Percentiles rank a stretch among this genome's conserved stretches.
These are phyloP conservation scores for Podarcis cretensis DNA, from an alignment of 2,113 vertebrate species.

Conservation along the genomic window DNA sequence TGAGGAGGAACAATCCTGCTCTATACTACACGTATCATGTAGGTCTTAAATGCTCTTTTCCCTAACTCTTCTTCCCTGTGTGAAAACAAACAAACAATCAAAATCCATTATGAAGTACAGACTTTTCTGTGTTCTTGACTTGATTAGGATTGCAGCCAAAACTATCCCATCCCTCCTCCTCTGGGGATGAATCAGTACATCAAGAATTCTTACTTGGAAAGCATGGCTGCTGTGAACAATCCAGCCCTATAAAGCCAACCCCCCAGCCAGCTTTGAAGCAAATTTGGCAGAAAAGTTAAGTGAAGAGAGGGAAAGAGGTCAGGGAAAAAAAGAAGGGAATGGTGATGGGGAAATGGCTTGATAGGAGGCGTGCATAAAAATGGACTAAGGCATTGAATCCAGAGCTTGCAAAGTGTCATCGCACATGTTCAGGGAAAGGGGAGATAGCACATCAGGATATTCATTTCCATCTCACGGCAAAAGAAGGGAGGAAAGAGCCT, in stretches of 20 bases:
- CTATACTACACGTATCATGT: neutral
- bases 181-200: constrained; percentile 32
- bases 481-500: neutral
- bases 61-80: constrained; percentile 23
- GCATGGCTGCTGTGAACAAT: constrained; percentile 1
- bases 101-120: constrained; percentile 28
- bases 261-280: neutral
- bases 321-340: neutral
- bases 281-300: neutral
- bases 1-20: neutral
- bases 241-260: constrained; percentile 7
- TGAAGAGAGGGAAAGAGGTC: neutral
- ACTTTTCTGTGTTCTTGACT: constrained; percentile 33
- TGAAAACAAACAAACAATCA: neutral
- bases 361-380: neutral
- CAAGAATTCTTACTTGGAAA: constrained; percentile 20
- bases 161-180: neutral
- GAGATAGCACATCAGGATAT: neutral
- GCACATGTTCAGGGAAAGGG: neutral
- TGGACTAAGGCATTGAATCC: neutral
- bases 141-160: constrained; percentile 36
- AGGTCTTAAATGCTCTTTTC: constrained; percentile 5
- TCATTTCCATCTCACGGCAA: neutral
- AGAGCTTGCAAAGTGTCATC: neutral
- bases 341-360: neutral